Evolutionary conservation across 2,888 invertebrate genomes (phyloP).

Genomic region (Acanthoscelides obtectus): DNA sequence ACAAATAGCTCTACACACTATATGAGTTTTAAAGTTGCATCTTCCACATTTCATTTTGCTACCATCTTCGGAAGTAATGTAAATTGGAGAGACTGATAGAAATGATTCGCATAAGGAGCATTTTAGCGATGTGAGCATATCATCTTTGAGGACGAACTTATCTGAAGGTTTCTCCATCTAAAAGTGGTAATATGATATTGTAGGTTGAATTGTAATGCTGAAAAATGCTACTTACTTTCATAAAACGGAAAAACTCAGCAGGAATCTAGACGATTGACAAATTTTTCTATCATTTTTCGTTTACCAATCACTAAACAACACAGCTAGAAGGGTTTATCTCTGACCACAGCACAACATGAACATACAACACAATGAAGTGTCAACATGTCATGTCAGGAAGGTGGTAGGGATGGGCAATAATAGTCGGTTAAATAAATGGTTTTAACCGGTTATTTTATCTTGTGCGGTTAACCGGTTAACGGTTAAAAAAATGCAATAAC

Average conservation of each 20-base stretch:
- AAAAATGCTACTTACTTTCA: neutral
- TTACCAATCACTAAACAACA: too few relatives aligned
- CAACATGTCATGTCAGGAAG: too few relatives aligned
- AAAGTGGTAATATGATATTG: neutral
- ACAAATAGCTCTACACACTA: conserved; percentile 12
- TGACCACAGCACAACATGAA: too few relatives aligned
- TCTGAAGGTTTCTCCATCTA: neutral
- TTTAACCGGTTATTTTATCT: too few relatives aligned
- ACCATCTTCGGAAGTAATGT: conserved; percentile 18
- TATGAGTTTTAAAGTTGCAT: conserved; percentile 16
- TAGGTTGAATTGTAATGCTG: neutral
- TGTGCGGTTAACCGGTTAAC: too few relatives aligned
- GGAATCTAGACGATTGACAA: too few relatives aligned
- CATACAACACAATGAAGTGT: too few relatives aligned
- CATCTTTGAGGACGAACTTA: neutral
- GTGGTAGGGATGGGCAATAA: too few relatives aligned
- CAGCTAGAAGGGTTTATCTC: too few relatives aligned
- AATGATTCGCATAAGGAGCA: conserved; percentile 16
- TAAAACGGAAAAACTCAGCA: neutral
- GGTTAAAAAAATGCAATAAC: too few relatives aligned
- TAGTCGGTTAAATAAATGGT: too few relatives aligned
- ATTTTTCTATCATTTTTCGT: too few relatives aligned
- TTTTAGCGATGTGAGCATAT: conserved; percentile 4
- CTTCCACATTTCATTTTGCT: conserved; percentile 19
- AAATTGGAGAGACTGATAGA: conserved; percentile 18